Base-by-base conservation (phyloP, 2,888 invertebrate species). In the Eupithecia exiguata region DNA sequence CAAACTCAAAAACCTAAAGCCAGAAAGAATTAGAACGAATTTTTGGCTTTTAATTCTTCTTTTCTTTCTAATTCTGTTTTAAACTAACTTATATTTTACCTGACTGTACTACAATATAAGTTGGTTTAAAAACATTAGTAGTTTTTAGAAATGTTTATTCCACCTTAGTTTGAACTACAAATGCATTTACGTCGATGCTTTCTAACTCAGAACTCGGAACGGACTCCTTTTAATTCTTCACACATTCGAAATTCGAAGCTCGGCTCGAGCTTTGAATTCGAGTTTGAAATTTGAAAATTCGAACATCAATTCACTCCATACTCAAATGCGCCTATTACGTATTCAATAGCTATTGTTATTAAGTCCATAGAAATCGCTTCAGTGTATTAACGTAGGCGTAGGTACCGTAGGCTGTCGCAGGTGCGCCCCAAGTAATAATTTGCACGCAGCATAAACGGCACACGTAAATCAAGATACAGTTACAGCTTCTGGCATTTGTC, bases 391-490 rank as follows among this genome's bases (percentile, higher is more conserved):
- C 77, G 70, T 79, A 76, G 77, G 71, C 77, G 78, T 70, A 69
- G n/a, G 63, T n/a, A 84, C 58, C 5, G 5, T 25, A 58, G 58
- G 58, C 25, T 58, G 86, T 76, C 84, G 76, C 93, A 92, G 92
- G 91, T 92, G 92, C 78, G 85, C 80, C 81, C 78, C 82, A 79
- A 82, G 88, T 83, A 88, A 91, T 92, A 91, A 92, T 91, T 91
- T 87, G 86, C 87, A 87, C 86, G 83, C 83, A 87, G 83, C 80
- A 81, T 82, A 81, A 84, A 84, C 80, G 81, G 78, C 76, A 79
- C 82, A 81, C 87, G 87, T 92, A 90, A 90, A 90, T 90, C 89
- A 89, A 88, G 88, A 88, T 84, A 85, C 84, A 85, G 79, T 38
- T 72, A 58, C 61, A 71, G 65, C 49, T 38, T n/a, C 14, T 21